phyloP scores from a whole-genome alignment of 1,140 invertebrate genomes.

The Lordiphosa clarofinis region DNA sequence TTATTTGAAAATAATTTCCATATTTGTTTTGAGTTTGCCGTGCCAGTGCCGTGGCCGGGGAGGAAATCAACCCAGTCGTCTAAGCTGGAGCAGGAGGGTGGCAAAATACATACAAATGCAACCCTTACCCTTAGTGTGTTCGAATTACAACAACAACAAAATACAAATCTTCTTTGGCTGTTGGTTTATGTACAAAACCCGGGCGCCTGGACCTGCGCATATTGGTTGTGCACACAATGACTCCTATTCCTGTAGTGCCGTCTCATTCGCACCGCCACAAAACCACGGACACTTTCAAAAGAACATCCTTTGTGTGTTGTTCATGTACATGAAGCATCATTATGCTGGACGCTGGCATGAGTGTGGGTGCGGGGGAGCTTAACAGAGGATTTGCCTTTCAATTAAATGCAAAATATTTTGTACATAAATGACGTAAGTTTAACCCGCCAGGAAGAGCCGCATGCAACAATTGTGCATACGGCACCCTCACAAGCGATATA shows the following conservation, averaged over 20 bases:
- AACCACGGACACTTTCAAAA: slow-evolving; percentile 71
- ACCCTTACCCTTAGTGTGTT: slow-evolving; percentile 45
- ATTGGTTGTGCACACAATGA: slow-evolving; percentile 65
- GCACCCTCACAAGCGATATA: slow-evolving; percentile 18
- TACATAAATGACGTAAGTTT: slow-evolving; percentile 38
- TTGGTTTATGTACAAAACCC: slow-evolving; percentile 42
- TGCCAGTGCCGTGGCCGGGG: not conserved
- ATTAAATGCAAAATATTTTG: slow-evolving; percentile 32
- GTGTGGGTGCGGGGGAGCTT: slow-evolving; percentile 4
- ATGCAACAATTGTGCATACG: slow-evolving; percentile 67
- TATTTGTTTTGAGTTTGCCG: slow-evolving; percentile 42
- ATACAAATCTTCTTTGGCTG: slow-evolving; percentile 22
- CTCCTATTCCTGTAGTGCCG: slow-evolving; percentile 56
- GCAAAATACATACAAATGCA: slow-evolving; percentile 24
- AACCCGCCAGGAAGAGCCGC: slow-evolving; percentile 27
- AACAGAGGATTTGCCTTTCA: slow-evolving; percentile 12
- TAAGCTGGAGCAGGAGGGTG: not conserved
- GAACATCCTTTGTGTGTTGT: slow-evolving; percentile 63
- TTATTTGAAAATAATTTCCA: slow-evolving; percentile 72
- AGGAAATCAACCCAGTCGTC: slow-evolving; percentile 11
- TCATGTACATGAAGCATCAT: slow-evolving; percentile 67
- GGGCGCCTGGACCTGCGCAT: slow-evolving; percentile 70
- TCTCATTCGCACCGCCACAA: slow-evolving; percentile 54
- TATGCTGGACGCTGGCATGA: slow-evolving; percentile 37
- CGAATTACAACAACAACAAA: slow-evolving; percentile 29